phyloP scores from a whole-genome alignment of 2,113 vertebrate genomes.

The Hemicordylus capensis region DNA sequence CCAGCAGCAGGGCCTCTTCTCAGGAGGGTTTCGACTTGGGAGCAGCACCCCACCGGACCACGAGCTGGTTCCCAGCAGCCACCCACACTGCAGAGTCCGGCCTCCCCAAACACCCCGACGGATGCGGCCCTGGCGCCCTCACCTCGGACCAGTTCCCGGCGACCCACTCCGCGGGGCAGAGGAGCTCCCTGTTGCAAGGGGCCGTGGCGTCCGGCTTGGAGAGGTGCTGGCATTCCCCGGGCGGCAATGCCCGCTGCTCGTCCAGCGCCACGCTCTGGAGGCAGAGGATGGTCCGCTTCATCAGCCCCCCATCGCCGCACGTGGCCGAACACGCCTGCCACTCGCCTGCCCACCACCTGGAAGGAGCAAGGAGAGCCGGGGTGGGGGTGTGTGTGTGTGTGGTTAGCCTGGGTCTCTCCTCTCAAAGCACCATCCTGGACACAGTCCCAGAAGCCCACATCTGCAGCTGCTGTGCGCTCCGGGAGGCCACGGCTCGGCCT shows the following conservation, averaged over 20 bases:
- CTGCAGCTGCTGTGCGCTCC: too few relatives aligned
- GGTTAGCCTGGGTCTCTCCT: too few relatives aligned
- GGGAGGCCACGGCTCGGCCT: too few relatives aligned
- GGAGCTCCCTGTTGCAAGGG: slow-evolving; percentile 79
- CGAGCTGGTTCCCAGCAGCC: background rate
- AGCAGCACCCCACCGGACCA: background rate
- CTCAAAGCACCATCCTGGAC: too few relatives aligned
- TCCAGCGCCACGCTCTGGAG: slow-evolving; percentile 85
- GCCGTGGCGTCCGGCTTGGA: slow-evolving; percentile 73
- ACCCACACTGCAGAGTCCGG: too few relatives aligned
- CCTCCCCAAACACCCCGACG: rapidly evolving
- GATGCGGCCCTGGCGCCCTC: rapidly evolving
- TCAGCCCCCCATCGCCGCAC: slow-evolving; percentile 80
- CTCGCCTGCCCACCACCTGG: slow-evolving; percentile 92
- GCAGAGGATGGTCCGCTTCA: slow-evolving; percentile 85
- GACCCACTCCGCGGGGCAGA: slow-evolving; percentile 87
- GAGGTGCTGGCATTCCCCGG: slow-evolving; percentile 77
- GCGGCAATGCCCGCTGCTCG: slow-evolving; percentile 84
- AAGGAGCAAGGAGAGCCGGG: rapidly evolving
- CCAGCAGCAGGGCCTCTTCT: background rate
- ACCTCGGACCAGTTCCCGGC: slow-evolving; percentile 91
- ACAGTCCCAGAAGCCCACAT: too few relatives aligned
- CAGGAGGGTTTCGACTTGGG: background rate
- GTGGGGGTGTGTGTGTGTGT: background rate
- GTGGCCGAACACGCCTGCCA: slow-evolving; percentile 89